Percentiles rank a stretch among this genome's conserved stretches.
These are phyloP conservation scores for Drosophila paulistorum DNA, from an alignment of 1,140 invertebrate species.

Conservation along the genomic window DNA sequence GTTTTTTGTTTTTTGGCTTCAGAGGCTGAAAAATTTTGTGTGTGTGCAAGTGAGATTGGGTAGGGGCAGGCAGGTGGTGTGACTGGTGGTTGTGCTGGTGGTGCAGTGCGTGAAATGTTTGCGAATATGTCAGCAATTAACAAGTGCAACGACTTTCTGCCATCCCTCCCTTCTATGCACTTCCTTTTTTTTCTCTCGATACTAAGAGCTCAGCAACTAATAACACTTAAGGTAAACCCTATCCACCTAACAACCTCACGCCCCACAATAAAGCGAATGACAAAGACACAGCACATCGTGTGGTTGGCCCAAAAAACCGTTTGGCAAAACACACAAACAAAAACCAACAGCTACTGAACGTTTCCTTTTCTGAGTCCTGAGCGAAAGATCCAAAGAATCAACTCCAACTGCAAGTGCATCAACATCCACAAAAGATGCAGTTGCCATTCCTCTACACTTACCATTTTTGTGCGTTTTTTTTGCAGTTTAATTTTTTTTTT, in stretches of 20 bases:
- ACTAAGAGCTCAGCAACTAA: slow-evolving; percentile 56
- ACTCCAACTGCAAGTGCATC: slow-evolving; percentile 61
- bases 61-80: not conserved
- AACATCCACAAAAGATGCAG: slow-evolving; percentile 79
- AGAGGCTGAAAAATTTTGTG: slow-evolving; percentile 22
- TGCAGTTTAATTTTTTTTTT: slow-evolving; percentile 50
- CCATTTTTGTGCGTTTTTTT: slow-evolving; percentile 26
- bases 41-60: not conserved
- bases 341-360: slow-evolving; percentile 70
- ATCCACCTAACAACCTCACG: slow-evolving; percentile 22
- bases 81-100: slow-evolving; percentile 42
- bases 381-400: not conserved
- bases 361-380: slow-evolving; percentile 9
- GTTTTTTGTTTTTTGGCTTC: slow-evolving; percentile 44
- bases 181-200: slow-evolving; percentile 19
- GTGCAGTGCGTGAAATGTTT: slow-evolving; percentile 41
- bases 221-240: slow-evolving; percentile 60
- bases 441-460: slow-evolving; percentile 38
- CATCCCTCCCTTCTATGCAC: slow-evolving; percentile 10
- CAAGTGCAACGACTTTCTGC: slow-evolving; percentile 53
- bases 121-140: slow-evolving; percentile 44
- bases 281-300: slow-evolving; percentile 70
- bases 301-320: slow-evolving; percentile 57
- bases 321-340: slow-evolving; percentile 52
- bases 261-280: slow-evolving; percentile 24